Percentiles rank a stretch among this genome's conserved stretches.
phyloP scores from a whole-genome alignment of 1,140 invertebrate species.

The Wasmannia auropunctata region DNA sequence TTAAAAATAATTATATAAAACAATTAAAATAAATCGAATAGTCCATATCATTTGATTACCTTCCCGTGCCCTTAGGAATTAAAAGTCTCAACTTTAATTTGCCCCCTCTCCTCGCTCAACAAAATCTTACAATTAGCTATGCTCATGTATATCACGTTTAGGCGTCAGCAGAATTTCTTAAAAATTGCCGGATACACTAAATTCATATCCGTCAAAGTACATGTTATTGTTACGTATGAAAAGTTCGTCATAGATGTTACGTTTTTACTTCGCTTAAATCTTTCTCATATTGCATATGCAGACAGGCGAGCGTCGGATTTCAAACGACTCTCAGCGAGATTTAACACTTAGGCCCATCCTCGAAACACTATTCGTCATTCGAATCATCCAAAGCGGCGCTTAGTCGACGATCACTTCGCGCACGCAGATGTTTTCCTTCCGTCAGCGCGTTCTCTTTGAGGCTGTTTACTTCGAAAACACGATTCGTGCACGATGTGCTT shows the following conservation, averaged over 20 bases:
- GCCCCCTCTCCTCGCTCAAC: no score
- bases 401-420: slow-evolving; percentile 25
- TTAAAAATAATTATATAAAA: no score
- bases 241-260: neutral
- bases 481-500: slow-evolving; percentile 19
- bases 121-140: no score
- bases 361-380: slow-evolving; percentile 39
- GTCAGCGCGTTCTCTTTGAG: slow-evolving; percentile 40
- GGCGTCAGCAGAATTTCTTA: neutral
- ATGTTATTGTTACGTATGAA: neutral
- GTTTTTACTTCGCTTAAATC: neutral
- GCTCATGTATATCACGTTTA: neutral
- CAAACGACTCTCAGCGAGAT: slow-evolving; percentile 18
- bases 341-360: neutral
- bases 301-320: neutral
- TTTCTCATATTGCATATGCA: neutral
- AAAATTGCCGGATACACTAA: neutral
- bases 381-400: slow-evolving; percentile 33
- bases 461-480: slow-evolving; percentile 54
- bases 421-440: slow-evolving; percentile 50
- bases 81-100: no score
- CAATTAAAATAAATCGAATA: no score
- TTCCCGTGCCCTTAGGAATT: no score
- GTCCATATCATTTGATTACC: no score
- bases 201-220: neutral